phyloP scores from a whole-genome alignment of 2,113 vertebrate genomes.

The Poecilia latipinna region DNA sequence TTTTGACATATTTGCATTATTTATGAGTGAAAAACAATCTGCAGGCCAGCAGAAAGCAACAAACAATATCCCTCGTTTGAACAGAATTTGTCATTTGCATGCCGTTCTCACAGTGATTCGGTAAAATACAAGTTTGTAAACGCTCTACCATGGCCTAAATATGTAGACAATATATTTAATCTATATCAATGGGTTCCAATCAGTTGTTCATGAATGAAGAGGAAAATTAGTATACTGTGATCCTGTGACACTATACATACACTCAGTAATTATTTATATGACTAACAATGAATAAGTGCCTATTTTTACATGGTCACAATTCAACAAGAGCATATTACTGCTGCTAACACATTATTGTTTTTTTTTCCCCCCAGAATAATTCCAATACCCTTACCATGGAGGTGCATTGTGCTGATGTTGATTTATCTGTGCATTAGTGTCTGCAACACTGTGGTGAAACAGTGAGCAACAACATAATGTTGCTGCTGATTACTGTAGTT shows the following conservation, averaged over 20 bases:
- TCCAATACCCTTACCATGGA: slow-evolving; percentile 49
- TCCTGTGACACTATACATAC: slow-evolving; percentile 11
- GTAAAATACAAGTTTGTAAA: neutral
- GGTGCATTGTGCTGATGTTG: slow-evolving; percentile 46
- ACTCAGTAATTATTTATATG: slow-evolving; percentile 40
- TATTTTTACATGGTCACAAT: slow-evolving; percentile 35
- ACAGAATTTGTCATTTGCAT: neutral
- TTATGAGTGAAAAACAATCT: neutral
- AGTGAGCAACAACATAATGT: slow-evolving; percentile 54
- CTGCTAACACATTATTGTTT: slow-evolving; percentile 18
- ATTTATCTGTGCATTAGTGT: slow-evolving; percentile 50
- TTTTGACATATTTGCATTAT: neutral
- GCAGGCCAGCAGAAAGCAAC: neutral
- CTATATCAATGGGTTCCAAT: neutral
- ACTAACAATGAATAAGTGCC: slow-evolving; percentile 43
- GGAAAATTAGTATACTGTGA: neutral
- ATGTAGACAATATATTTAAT: neutral
- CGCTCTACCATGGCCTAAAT: neutral
- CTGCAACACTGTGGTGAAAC: slow-evolving; percentile 46
- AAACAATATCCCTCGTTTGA: neutral
- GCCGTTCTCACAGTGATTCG: neutral
- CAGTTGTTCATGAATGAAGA: neutral
- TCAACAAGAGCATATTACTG: slow-evolving; percentile 25
- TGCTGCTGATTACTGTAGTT: slow-evolving; percentile 66
- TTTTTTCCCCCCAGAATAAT: slow-evolving; percentile 32